These are phyloP conservation scores for Pangasius larnaudii DNA, from an alignment of 2,797 vertebrate genomes.

Conservation along the genomic window DNA sequence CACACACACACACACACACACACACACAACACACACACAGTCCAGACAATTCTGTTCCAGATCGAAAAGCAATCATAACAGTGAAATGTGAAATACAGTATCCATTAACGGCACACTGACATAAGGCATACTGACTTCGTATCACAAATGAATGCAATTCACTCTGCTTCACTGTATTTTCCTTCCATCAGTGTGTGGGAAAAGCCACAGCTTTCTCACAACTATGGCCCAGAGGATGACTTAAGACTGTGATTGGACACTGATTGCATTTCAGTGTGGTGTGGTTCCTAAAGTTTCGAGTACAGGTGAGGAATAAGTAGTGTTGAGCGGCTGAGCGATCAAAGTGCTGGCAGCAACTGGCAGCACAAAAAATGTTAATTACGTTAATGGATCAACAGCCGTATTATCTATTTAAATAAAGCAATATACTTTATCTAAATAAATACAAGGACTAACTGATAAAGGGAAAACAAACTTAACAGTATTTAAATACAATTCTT, in stretches of 20 bases:
- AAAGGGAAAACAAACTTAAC: neutral
- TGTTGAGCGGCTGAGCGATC: no score
- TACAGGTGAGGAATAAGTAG: neutral
- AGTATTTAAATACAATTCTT: neutral
- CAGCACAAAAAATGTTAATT: neutral
- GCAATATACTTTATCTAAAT: neutral
- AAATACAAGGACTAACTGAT: neutral
- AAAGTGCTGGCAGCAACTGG: no score
- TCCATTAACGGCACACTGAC: neutral
- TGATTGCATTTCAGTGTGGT: neutral
- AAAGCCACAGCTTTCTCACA: neutral
- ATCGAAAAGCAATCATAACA: neutral
- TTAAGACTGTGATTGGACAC: neutral
- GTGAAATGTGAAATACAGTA: neutral
- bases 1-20: neutral
- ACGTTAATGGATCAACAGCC: neutral
- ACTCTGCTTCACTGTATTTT: no score
- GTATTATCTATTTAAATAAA: neutral
- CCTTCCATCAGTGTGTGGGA: neutral
- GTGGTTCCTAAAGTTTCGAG: neutral
- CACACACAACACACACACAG: neutral
- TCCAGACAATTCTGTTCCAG: conserved; percentile 3
- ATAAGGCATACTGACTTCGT: neutral
- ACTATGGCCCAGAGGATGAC: neutral
- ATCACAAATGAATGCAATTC: neutral